Base-by-base conservation (phyloP, 2,888 invertebrate genomes). In the Leucoma salicis region DNA sequence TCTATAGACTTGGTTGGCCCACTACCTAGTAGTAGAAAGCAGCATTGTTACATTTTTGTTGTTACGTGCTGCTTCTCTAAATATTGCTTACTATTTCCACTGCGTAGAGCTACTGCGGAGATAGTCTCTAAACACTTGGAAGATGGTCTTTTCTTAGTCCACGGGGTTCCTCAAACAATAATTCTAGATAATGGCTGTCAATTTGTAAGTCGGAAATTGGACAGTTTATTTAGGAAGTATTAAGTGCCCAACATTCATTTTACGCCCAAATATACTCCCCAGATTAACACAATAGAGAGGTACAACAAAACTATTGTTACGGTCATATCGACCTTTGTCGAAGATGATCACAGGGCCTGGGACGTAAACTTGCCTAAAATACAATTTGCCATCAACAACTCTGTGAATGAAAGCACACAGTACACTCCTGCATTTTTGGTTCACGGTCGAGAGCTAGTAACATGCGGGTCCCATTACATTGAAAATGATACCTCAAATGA, bases 161-260 rank as follows among this genome's bases (percentile, higher is more conserved):
- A 66, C 16, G 70, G 65, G 2, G 32, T 67, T 3, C 58, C 63
- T 0, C 46, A 51, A n/a, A 62, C 59, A 0, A 37, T 67, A 0
- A 29, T 63, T 0, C 2, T 59, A 14, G 64, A 63, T 10, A 65
- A 67, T 29, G 63, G 63, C 0, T 36, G 7, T 2, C 65, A 68
- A 35, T 66, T 64, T 24, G 41, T 40, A 10, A 46, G 60, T 12
- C 12, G 14, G 1, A 29, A 31, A 0, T 3, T 46, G 0, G 27
- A 45, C 4, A 13, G 5, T 0, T n/a, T 63, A 0, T 42, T 60
- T n/a, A 27, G 33, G 3, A 49, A 44, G 13, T 64, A 63, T 16
- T 57, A 57, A 3, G 29, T 68, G 0, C 61, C 62, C 10, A 51
- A 60, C 7, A 12, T 59, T 2, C 18, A 33, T 24, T 59, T 24